Base-by-base conservation (phyloP, 2,797 vertebrate genomes). In the Cryptoprocta ferox region DNA sequence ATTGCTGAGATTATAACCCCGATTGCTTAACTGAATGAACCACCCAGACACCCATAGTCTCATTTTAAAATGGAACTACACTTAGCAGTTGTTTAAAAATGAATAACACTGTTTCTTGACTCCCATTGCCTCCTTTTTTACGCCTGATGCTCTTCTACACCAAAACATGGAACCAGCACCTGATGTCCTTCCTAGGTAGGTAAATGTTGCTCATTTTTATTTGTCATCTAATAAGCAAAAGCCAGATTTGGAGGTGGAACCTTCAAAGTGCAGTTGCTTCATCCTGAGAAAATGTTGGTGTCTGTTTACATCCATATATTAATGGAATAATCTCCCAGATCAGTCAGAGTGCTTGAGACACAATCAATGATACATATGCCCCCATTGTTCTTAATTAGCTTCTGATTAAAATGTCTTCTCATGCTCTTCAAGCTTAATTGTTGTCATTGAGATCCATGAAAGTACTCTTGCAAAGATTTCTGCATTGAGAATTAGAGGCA, bases 331-430 rank as follows among this genome's bases (percentile, higher is more conserved):
- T 98, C 96, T 98, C 96, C 96, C 85, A 91, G 96, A 98, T 97
- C 97, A 95, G 96, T 95, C 94, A 91, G 92, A 93, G 91, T 92
- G 93, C 96, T 98, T 94, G 85, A 97, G 96, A 96, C 82, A 96
- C 98, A 97, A 97, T 98, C 97, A 98, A 73, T 93, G 96, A 92
- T 95, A 98, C 94, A 95, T 95, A 96, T 97, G 97, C 96, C 94
- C 85, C 94, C 96, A 97, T 98, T 98, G 98, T 98, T 98, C 96
- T 97, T 98, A 98, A 98, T 98, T 98, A 98, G 97, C 97, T 96
- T 97, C 96, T 98, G 97, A 98, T 98, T 98, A 97, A 98, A 98
- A 97, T 98, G 92, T 97, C 97, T 98, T 97, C 96, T 97, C 81
- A 89, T 97, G 95, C 96, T 98, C 97, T 98, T 98, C 97, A 98